Evolutionary conservation across 1,140 invertebrate genomes (phyloP).

Genomic region (Anagrus nilaparvatae): DNA sequence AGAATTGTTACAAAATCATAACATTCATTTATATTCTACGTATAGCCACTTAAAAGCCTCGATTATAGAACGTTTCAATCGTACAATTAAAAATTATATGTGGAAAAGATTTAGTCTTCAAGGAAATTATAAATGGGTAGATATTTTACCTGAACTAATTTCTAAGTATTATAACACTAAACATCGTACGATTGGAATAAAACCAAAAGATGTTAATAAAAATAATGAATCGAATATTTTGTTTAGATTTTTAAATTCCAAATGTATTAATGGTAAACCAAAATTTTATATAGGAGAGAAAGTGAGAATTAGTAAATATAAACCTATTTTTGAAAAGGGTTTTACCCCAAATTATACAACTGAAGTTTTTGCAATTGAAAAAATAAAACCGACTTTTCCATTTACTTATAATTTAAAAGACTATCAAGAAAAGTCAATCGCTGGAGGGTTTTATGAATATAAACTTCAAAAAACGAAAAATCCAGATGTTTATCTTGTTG

Average conservation of each 20-base stretch:
- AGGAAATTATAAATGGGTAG: constrained; percentile 19
- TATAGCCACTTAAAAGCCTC: constrained; percentile 31
- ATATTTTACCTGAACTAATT: not conserved
- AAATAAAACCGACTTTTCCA: constrained; percentile 27
- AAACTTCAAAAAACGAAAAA: constrained; percentile 17
- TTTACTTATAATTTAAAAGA: constrained; percentile 29
- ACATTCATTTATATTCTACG: constrained; percentile 29
- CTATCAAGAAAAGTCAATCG: constrained; percentile 21
- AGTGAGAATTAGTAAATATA: constrained; percentile 32
- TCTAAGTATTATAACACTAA: constrained; percentile 28
- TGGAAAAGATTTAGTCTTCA: constrained; percentile 28
- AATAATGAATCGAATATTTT: constrained; percentile 13
- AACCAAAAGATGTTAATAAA: constrained; percentile 21
- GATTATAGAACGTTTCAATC: constrained; percentile 36
- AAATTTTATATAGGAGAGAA: constrained; percentile 28
- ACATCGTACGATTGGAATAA: constrained; percentile 28
- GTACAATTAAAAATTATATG: constrained; percentile 34
- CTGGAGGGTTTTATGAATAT: constrained; percentile 31
- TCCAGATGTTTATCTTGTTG: constrained; percentile 27
- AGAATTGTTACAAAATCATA: constrained; percentile 16
- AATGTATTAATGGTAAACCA: constrained; percentile 4
- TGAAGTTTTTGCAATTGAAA: constrained; percentile 32
- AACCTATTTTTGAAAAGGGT: constrained; percentile 32
- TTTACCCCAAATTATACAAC: constrained; percentile 35
- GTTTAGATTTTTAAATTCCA: constrained; percentile 17